phyloP scores from a whole-genome alignment of 2,797 vertebrate genomes.

The Sebastes minor region DNA sequence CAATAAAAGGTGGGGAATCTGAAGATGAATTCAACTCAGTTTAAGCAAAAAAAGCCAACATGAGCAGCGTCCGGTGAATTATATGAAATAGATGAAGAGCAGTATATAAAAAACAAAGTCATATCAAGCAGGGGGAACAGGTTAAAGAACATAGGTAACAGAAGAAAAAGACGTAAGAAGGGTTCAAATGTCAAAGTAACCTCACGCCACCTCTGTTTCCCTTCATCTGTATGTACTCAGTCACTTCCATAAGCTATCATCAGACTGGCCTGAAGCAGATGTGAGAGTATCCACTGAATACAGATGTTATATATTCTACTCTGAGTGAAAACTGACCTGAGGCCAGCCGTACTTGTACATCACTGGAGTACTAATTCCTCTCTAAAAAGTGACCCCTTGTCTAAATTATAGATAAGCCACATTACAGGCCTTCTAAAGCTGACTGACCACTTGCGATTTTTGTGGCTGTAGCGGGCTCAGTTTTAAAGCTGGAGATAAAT shows the following conservation, averaged over 20 bases:
- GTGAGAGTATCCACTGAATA: neutral
- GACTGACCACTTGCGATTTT: neutral
- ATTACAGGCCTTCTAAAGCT: neutral
- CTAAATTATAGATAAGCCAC: constrained; percentile 20
- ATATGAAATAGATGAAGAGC: neutral
- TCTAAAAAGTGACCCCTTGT: constrained; percentile 4
- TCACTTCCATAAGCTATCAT: neutral
- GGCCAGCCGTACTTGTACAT: neutral
- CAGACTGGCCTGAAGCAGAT: constrained; percentile 6
- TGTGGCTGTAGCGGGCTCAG: too few species aligned
- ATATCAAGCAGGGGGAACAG: neutral
- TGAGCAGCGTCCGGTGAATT: neutral
- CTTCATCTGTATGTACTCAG: neutral
- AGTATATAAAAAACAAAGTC: neutral
- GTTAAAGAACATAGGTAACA: neutral
- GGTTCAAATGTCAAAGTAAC: neutral
- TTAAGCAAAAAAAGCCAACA: neutral
- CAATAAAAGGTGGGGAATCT: neutral
- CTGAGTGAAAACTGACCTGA: constrained; percentile 25
- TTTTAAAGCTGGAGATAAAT: too few species aligned
- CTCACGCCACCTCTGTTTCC: neutral
- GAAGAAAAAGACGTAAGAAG: neutral
- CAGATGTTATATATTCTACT: neutral
- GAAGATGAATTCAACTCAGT: neutral
- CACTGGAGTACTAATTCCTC: constrained; percentile 21